Evolutionary conservation across 2,797 vertebrate species (phyloP), one percentile per base, ranked within the genome.

Genomic region (Astyanax mexicanus): DNA sequence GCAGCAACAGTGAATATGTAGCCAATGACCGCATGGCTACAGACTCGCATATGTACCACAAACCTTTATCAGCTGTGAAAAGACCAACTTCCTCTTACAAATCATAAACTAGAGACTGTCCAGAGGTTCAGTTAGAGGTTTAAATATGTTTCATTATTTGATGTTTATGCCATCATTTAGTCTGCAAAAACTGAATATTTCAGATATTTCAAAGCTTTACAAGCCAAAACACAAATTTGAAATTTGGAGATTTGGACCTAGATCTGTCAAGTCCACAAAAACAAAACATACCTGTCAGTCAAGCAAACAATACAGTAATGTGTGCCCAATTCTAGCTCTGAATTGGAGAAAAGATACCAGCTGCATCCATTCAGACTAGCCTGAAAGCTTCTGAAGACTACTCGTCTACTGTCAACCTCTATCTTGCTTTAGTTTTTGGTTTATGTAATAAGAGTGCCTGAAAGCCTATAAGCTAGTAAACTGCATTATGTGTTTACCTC

Each of bases 81-180:
- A 65, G 15, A 29, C 62, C 13, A 15, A 55, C 17, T 9, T 45
- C 62, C 40, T 45, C 40, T 23, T 27, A 35, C 40, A 65, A 27
- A 45, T 62, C 40, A 42, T 12, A 17, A 5, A 29, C 12, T 27
- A 3, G 29, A 9, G 29, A 35, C 7, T 45, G 23, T 65, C 44
- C 58, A 27, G 12, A 40, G n/a, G 35, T 61, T 15, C 21, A 27
- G 21, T 45, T 40, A 45, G 10, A 6, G 27, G 8, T 25, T 64
- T 27, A 15, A 27, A 55, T 67, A 3, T 25, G 25, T 44, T 49
- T 35, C 9, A 11, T 8, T 3, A 45, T 29, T 35, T n/a, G 42
- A 47, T 17, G 17, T 47, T 47, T 67, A 1, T 47, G 40, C 13
- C 66, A 49, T 45, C 67, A 67, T 67, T 27, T 17, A 67, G 4